Conservation (phyloP, 2,888 invertebrate species). For the Cheilosia pagana region DNA sequence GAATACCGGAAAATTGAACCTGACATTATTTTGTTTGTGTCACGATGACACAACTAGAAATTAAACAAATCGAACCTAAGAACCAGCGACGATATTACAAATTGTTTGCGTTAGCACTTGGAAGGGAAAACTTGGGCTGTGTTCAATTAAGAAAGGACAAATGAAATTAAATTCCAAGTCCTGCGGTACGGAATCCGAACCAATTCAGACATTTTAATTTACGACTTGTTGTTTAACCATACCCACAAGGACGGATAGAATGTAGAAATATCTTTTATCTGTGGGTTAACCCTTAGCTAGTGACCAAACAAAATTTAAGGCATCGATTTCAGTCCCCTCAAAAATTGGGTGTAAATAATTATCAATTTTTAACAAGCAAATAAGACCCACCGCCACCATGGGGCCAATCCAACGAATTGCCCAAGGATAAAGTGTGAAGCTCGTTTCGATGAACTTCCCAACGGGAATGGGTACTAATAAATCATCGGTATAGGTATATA, state of each 20-base stretch:
- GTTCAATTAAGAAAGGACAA: not conserved
- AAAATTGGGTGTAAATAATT: not conserved
- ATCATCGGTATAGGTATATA: conserved; percentile 14
- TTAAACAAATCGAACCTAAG: too few relatives aligned
- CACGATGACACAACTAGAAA: not conserved
- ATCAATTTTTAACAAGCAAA: conserved; percentile 9
- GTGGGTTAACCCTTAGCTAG: not conserved
- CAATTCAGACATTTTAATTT: conserved; percentile 7
- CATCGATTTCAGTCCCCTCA: too few relatives aligned
- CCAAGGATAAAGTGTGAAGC: conserved; percentile 4
- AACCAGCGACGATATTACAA: not conserved
- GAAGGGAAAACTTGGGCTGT: not conserved
- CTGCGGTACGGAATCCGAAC: not conserved
- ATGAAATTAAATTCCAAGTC: conserved; percentile 13
- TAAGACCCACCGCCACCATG: not conserved
- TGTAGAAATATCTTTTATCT: too few relatives aligned
- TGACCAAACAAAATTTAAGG: too few relatives aligned
- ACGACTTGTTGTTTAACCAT: conserved; percentile 2
- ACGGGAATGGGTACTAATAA: not conserved
- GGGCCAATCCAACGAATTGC: not conserved
- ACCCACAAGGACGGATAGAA: too few relatives aligned
- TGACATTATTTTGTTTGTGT: too few relatives aligned
- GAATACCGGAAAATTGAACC: too few relatives aligned
- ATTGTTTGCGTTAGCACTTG: not conserved
- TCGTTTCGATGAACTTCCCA: not conserved